Percentiles rank a stretch among this genome's conserved stretches.
Evolutionary conservation across 2,113 vertebrate species (phyloP).

Genomic region (Microcebus lehilahytsara): DNA sequence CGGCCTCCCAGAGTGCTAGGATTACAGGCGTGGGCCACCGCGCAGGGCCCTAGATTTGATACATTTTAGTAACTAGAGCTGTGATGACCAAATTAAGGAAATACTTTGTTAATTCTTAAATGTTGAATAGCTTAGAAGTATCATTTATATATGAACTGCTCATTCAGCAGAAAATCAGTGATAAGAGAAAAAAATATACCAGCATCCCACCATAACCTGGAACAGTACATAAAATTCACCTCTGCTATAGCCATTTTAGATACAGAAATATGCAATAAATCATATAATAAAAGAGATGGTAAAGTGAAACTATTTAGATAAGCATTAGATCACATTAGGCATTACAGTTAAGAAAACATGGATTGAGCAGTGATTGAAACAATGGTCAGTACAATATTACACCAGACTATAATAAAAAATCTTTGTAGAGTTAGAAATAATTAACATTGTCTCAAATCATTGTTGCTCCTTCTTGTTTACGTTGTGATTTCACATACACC

Average conservation of each 20-base stretch:
- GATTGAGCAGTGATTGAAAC: not conserved
- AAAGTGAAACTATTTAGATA: too few species aligned
- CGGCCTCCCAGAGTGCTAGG: too few species aligned
- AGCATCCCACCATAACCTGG: not conserved
- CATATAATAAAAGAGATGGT: not conserved
- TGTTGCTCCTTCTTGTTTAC: not conserved
- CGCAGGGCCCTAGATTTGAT: not conserved
- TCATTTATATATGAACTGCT: not conserved
- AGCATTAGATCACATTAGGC: too few species aligned
- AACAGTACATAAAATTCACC: not conserved
- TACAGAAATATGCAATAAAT: not conserved
- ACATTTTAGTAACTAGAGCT: not conserved
- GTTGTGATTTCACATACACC: not conserved
- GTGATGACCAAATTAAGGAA: conserved; percentile 36
- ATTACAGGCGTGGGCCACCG: too few species aligned
- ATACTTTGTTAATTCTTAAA: conserved; percentile 31
- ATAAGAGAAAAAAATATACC: not conserved
- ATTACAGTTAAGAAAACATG: too few species aligned
- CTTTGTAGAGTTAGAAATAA: not conserved
- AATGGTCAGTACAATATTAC: not conserved
- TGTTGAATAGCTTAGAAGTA: not conserved
- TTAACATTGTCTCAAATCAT: not conserved
- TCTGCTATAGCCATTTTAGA: not conserved
- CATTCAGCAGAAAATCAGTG: not conserved
- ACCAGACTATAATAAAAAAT: not conserved